A percentile compares a stretch with the other conserved stretches of the same genome.
Conservation (phyloP, 2,113 vertebrate species). For the Sylvicapra grimmia region DNA sequence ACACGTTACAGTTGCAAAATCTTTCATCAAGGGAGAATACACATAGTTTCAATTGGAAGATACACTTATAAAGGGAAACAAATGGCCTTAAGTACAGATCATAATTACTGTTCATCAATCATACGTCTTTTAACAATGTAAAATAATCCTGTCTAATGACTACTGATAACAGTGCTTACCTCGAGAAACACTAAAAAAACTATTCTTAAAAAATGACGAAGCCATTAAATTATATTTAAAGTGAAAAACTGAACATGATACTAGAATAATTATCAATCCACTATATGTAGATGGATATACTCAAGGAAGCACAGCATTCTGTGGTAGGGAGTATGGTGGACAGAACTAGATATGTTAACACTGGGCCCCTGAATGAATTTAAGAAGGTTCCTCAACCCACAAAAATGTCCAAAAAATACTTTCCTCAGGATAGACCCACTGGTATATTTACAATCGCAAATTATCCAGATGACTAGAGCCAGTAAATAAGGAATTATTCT, state of each 20-base stretch:
- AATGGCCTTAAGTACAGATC: slow-evolving; percentile 18
- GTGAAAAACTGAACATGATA: slow-evolving; percentile 2
- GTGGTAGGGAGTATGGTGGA: background rate
- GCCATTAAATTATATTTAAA: background rate
- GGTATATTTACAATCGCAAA: background rate
- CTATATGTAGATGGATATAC: background rate
- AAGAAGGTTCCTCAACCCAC: background rate
- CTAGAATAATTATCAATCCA: background rate
- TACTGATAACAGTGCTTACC: background rate
- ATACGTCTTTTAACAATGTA: background rate
- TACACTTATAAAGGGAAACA: background rate
- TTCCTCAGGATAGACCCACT: background rate
- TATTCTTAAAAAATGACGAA: background rate
- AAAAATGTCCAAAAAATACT: background rate
- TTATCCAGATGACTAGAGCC: background rate
- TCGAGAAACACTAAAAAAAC: background rate
- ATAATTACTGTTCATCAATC: background rate
- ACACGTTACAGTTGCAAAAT: slow-evolving; percentile 77
- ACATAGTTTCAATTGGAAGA: background rate
- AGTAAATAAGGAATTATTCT: background rate
- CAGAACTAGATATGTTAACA: background rate
- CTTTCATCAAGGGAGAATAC: slow-evolving; percentile 56
- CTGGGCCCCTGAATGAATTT: background rate
- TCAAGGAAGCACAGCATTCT: background rate
- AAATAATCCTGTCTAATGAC: slow-evolving; percentile 1